These are phyloP conservation scores for Leucophenga maculata DNA, from an alignment of 2,888 invertebrate genomes.

Conservation along the genomic window DNA sequence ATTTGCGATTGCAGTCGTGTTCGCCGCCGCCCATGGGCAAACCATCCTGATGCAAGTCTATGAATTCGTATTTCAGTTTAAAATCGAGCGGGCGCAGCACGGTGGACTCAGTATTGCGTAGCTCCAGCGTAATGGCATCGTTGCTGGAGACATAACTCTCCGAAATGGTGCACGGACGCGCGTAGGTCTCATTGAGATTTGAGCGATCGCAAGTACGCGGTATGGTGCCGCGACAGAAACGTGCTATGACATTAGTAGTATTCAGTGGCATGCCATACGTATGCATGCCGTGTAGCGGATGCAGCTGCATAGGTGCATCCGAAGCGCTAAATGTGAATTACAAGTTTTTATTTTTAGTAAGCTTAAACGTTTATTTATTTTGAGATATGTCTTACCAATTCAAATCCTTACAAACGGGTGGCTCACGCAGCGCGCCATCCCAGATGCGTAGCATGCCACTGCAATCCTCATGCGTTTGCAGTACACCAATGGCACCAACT, in stretches of 20 bases:
- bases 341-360: constrained; percentile 28
- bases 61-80: constrained; percentile 89
- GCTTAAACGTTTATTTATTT: neutral
- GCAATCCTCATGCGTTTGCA: constrained; percentile 81
- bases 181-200: constrained; percentile 75
- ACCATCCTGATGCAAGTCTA: constrained; percentile 89
- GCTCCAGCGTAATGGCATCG: constrained; percentile 85
- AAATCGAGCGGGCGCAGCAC: constrained; percentile 88
- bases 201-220: constrained; percentile 89
- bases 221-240: constrained; percentile 86
- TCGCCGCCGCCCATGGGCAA: constrained; percentile 83
- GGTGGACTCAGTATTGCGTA: constrained; percentile 86
- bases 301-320: constrained; percentile 1
- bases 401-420: constrained; percentile 84
- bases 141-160: constrained; percentile 89
- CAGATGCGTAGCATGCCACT: constrained; percentile 88
- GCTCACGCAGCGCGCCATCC: constrained; percentile 86
- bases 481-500: constrained; percentile 69
- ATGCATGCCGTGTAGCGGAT: constrained; percentile 32
- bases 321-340: constrained; percentile 33
- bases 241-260: constrained; percentile 81
- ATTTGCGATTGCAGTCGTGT: constrained; percentile 81
- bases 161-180: constrained; percentile 84
- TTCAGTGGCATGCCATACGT: constrained; percentile 77
- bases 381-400: constrained; percentile 80